Evolutionary conservation across 2,113 vertebrate species (phyloP).

Genomic region (Rousettus leschenaultii): DNA sequence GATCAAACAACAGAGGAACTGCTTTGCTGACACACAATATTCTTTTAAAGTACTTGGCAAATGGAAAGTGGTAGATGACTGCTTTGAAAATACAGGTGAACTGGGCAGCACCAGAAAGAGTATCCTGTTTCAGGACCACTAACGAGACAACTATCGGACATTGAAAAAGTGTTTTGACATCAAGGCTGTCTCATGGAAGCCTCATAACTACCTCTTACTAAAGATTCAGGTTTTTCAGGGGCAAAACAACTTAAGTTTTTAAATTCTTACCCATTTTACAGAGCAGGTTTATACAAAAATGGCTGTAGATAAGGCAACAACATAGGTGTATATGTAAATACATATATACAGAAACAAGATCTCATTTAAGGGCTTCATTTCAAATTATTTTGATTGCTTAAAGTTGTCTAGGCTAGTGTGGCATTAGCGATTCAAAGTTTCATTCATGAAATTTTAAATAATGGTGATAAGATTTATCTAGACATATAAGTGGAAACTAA

Average conservation of each 20-base stretch:
- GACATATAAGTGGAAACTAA: slow-evolving; percentile 47
- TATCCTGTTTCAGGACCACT: background rate
- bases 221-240: background rate
- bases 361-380: background rate
- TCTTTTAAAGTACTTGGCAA: slow-evolving; percentile 41
- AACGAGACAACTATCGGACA: background rate
- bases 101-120: slow-evolving; percentile 35
- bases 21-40: slow-evolving; percentile 22
- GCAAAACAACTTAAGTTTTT: background rate
- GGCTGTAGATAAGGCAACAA: background rate
- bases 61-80: slow-evolving; percentile 14
- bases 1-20: slow-evolving; percentile 26
- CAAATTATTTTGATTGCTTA: slow-evolving; percentile 48
- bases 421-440: slow-evolving; percentile 51
- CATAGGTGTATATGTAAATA: background rate
- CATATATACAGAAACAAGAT: background rate
- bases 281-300: background rate
- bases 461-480: slow-evolving; percentile 70
- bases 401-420: slow-evolving; percentile 24
- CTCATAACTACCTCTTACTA: background rate
- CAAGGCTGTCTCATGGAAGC: background rate
- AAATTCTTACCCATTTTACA: background rate
- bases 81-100: slow-evolving; percentile 54
- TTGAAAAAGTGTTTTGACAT: slow-evolving; percentile 16
- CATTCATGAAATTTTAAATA: slow-evolving; percentile 74